Conservation (phyloP, 2,113 vertebrate species). For the Thoracochromis brauschi region DNA sequence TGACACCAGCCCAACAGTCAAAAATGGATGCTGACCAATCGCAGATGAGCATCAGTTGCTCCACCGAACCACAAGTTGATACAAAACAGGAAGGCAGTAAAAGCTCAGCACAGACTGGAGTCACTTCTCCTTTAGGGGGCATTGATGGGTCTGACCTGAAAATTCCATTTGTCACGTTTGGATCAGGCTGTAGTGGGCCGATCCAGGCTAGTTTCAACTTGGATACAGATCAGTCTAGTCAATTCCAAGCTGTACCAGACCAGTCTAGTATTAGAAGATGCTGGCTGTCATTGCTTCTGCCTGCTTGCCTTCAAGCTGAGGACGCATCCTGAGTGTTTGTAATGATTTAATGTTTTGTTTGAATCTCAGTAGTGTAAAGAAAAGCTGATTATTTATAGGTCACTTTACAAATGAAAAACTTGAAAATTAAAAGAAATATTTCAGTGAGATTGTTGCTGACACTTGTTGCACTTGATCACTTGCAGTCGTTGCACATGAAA, state of each 20-base stretch:
- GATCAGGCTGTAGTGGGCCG: fast-evolving
- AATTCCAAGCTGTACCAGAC: neutral
- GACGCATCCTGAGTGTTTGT: neutral
- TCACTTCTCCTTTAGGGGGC: neutral
- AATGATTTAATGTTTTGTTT: neutral
- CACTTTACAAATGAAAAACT: neutral
- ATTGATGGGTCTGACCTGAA: neutral
- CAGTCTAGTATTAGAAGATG: neutral
- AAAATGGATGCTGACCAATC: neutral
- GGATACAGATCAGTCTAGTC: neutral
- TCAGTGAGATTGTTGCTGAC: neutral
- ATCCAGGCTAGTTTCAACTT: neutral
- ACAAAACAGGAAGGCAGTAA: neutral
- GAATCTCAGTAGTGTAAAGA: neutral
- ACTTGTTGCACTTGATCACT: neutral
- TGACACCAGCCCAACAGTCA: neutral
- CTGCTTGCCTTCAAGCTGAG: conserved; percentile 16
- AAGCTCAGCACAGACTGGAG: neutral
- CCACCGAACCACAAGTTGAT: neutral
- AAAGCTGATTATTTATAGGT: neutral
- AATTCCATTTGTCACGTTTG: neutral
- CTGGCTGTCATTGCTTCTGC: conserved; percentile 22
- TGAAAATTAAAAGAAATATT: neutral
- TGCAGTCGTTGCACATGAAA: neutral
- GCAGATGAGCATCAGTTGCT: neutral